Evolutionary conservation across 2,888 invertebrate genomes (phyloP).

Genomic region (Bugula neritina): DNA sequence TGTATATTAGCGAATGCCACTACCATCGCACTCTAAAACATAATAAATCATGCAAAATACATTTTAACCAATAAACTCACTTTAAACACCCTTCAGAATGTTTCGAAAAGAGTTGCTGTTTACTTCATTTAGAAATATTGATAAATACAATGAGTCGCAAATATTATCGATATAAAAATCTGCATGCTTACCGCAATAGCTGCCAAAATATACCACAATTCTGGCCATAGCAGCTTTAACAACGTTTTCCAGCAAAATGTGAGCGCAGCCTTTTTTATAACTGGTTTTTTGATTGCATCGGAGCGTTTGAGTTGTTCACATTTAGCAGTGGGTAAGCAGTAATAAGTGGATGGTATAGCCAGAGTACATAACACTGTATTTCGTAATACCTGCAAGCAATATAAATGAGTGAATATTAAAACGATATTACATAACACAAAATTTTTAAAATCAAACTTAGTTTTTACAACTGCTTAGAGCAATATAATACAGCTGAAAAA

Average conservation of each 20-base stretch:
- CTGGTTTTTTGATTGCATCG: neutral
- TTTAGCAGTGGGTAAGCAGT: neutral
- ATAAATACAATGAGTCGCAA: too few relatives aligned
- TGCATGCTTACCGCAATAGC: conserved; percentile 68
- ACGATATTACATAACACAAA: too few relatives aligned
- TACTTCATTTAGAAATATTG: too few relatives aligned
- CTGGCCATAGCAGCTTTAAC: conserved; percentile 67
- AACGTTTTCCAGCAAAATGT: conserved; percentile 75
- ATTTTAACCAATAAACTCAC: neutral
- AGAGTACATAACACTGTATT: neutral
- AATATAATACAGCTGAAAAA: too few relatives aligned
- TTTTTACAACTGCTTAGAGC: too few relatives aligned
- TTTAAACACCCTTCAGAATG: too few relatives aligned
- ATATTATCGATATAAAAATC: conserved; percentile 29
- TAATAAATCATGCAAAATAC: neutral
- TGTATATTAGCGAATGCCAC: conserved; percentile 83
- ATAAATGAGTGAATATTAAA: too few relatives aligned
- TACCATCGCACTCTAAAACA: conserved; percentile 73
- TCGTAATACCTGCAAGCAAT: neutral
- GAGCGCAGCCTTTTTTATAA: conserved; percentile 36
- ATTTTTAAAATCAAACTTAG: too few relatives aligned
- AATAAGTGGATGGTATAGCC: neutral
- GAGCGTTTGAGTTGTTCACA: conserved; percentile 13
- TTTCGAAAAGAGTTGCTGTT: too few relatives aligned
- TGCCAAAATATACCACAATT: conserved; percentile 68